Evolutionary conservation across 2,888 invertebrate species (phyloP).

Genomic region (Gisinianus flammeolus): DNA sequence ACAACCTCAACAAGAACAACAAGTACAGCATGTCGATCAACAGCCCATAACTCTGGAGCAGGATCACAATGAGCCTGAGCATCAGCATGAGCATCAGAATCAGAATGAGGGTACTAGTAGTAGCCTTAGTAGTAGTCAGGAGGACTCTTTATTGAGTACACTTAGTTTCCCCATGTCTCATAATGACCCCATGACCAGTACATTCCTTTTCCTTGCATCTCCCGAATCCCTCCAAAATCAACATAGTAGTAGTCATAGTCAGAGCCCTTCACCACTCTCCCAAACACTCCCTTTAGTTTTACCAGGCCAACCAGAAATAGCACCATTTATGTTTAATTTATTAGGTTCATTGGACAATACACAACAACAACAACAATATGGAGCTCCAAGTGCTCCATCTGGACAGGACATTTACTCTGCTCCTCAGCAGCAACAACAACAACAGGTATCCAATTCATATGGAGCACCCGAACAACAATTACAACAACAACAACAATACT

Average conservation of each 20-base stretch:
- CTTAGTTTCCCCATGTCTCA: not conserved
- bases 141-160: constrained; percentile 4
- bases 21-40: too few species aligned
- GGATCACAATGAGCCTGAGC: too few species aligned
- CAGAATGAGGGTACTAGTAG: not conserved
- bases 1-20: constrained; percentile 9
- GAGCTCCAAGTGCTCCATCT: constrained; percentile 9
- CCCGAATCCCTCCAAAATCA: not conserved
- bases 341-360: constrained; percentile 12
- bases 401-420: not conserved
- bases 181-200: constrained; percentile 6
- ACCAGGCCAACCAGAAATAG: constrained; percentile 16
- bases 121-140: not conserved
- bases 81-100: not conserved
- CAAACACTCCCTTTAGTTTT: not conserved
- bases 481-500: constrained; percentile 17
- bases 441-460: not conserved
- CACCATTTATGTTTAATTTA: constrained; percentile 34
- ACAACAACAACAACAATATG: constrained; percentile 17
- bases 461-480: not conserved
- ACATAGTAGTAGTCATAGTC: not conserved
- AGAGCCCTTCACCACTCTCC: not conserved
- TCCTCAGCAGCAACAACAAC: not conserved
- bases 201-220: constrained; percentile 22
- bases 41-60: too few species aligned